Base-by-base conservation (phyloP, 2,113 vertebrate species). In the Rhinichthys klamathensis region DNA sequence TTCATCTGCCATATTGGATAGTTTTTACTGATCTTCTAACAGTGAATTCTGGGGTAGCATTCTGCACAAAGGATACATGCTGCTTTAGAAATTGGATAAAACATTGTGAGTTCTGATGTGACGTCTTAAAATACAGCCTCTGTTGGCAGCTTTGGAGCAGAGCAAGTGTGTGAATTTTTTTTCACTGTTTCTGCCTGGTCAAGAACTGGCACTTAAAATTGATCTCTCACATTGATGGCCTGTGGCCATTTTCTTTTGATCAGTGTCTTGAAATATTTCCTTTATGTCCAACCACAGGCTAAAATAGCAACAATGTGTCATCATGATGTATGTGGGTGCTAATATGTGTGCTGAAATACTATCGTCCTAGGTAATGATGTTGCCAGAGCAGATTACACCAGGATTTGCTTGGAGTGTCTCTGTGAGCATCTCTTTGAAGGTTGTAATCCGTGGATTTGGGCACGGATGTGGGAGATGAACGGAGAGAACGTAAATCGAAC, bases 401-500 rank as follows among this genome's bases (percentile, higher is more conserved):
- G 90, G 79, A 89, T 92, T 88, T 91, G 89, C 89, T 88, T 90
- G 87, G 89, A 69, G 87, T 87, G 60, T 90, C 89, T 92, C 90
- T 89, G 85, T 75, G 82, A 90, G 80, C 87, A 85, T 89, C 86
- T 83, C 70, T 90, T 91, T 65, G 73, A 85, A 91, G 93, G 88
- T 92, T 93, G 92, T 94, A 94, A 94, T 94, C 92, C 79, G n/a
- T 78, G 88, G 90, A 87, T 88, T 87, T 88, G 49, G 77, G 63
- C 35, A 69, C 65, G 65, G 78, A 51, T 82, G 63, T 32, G 81
- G 77, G 85, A 80, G 86, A 87, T 86, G 84, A 87, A 82, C 61
- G 77, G 77, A 82, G n/a, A 84, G 54, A 61, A 73, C 70, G 63
- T 67, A 82, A 85, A 87, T 70, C 85, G 82, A 89, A 85, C 82